Evolutionary conservation across 64 coral and sea anemone species (phyloP).

Genomic region (Platygyra sinensis): DNA sequence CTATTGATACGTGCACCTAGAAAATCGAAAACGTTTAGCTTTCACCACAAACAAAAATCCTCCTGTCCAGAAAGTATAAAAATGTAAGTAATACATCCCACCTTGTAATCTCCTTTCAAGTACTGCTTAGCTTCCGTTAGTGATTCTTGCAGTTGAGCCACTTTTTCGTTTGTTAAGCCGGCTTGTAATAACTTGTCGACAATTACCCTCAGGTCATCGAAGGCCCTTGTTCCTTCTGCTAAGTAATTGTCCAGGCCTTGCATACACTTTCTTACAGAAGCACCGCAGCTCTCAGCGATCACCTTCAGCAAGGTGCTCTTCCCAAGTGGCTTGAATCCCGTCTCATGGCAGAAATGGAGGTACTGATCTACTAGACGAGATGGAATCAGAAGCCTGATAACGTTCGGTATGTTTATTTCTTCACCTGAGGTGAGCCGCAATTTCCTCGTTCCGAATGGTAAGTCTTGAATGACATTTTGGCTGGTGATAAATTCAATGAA

Average conservation of each 20-base stretch:
- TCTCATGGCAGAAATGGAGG: conserved; percentile 42
- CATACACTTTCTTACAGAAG: conserved; percentile 53
- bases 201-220: conserved; percentile 28
- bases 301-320: conserved; percentile 42
- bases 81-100: background rate
- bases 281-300: conserved; percentile 35
- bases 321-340: conserved; percentile 44
- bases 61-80: background rate
- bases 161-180: conserved; percentile 15
- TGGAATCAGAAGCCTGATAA: conserved; percentile 43
- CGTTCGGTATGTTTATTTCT: conserved; percentile 26
- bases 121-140: conserved; percentile 28
- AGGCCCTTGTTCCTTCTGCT: conserved; percentile 37
- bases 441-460: conserved; percentile 37
- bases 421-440: conserved; percentile 29
- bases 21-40: background rate
- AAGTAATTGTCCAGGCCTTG: conserved; percentile 39
- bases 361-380: conserved; percentile 52
- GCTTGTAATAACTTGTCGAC: conserved; percentile 15
- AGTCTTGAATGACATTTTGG: no score
- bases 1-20: conserved; percentile 21
- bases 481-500: conserved; percentile 52
- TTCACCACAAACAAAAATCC: background rate
- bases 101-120: conserved; percentile 33
- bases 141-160: background rate